Evolutionary conservation across 2,888 invertebrate genomes (phyloP), one percentile per base, ranked within the genome.

Genomic region (Caenorhabditis plicata): DNA sequence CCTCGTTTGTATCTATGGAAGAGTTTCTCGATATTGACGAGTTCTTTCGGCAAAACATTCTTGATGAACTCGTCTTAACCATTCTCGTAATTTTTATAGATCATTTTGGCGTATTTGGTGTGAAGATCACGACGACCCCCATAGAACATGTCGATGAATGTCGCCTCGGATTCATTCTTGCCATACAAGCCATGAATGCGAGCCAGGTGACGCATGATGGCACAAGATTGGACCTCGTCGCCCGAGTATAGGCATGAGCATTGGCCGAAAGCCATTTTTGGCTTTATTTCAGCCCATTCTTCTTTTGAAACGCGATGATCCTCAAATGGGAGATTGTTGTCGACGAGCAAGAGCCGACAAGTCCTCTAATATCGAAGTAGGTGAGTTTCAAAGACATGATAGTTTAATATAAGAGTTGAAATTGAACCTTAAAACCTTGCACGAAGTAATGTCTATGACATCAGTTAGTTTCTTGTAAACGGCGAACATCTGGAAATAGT

Each of bases 201-300:
- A n/a, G 52, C 73, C 36, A 74, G 52, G 41, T 74, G 73, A 40
- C 73, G 68, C 33, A 71, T 46, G 55, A 74, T 71, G 27, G 73
- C 70, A 17, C 71, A 71, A 3, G 71, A 64, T 42, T 74, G 71
- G 19, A 61, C 61, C 45, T 64, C 53, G 39, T 65, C 68, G 3
- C 64, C 71, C 3, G 62, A 58, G 17, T 49, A 35, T 13, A 73
- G 64, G 42, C 60, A 63, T 13, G 73, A 71, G n/a, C 66, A 48
- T 38, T 71, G 71, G 13, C 73, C 73, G 58, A 74, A 70, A 15
- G 47, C 72, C 54, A 70, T 66, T 13, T 52, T 53, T 19, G 52
- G 47, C 63, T 72, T 72, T n/a, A 54, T 33, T 44, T 63, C 57
- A 13, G 47, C 52, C 68, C 71, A 71, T 19, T 58, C 57, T 7